These are phyloP conservation scores for Leucozona laternaria DNA, from an alignment of 2,888 invertebrate species.

Conservation along the genomic window DNA sequence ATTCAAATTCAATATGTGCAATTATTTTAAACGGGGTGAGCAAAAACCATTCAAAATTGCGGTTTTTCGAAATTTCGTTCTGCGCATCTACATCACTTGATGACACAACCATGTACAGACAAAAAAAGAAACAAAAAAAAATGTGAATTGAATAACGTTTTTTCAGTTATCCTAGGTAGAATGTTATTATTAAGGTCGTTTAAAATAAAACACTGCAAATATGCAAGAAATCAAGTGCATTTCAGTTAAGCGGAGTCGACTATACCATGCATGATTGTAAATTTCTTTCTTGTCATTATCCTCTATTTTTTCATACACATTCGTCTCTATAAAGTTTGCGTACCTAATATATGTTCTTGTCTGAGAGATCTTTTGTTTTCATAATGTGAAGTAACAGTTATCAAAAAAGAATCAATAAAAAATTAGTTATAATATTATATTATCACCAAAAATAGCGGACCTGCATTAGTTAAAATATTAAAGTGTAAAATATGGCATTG, in stretches of 20 bases:
- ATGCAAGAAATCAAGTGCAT: too few relatives aligned
- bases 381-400: background rate
- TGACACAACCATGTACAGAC: too few relatives aligned
- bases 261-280: background rate
- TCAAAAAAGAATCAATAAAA: background rate
- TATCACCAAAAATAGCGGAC: background rate
- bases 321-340: background rate
- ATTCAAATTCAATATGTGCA: too few relatives aligned
- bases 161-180: too few relatives aligned
- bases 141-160: too few relatives aligned
- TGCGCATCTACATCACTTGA: too few relatives aligned
- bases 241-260: background rate
- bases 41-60: too few relatives aligned
- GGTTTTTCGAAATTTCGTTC: too few relatives aligned
- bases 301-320: background rate
- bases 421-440: background rate
- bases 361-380: background rate
- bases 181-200: too few relatives aligned
- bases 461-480: background rate
- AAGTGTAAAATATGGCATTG: conserved; percentile 31
- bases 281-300: background rate
- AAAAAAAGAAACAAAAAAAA: too few relatives aligned
- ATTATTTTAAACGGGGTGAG: too few relatives aligned
- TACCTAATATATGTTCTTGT: background rate
- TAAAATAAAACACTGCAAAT: too few relatives aligned